phyloP scores from a whole-genome alignment of 1,140 invertebrate genomes.

The Ips nitidus region DNA sequence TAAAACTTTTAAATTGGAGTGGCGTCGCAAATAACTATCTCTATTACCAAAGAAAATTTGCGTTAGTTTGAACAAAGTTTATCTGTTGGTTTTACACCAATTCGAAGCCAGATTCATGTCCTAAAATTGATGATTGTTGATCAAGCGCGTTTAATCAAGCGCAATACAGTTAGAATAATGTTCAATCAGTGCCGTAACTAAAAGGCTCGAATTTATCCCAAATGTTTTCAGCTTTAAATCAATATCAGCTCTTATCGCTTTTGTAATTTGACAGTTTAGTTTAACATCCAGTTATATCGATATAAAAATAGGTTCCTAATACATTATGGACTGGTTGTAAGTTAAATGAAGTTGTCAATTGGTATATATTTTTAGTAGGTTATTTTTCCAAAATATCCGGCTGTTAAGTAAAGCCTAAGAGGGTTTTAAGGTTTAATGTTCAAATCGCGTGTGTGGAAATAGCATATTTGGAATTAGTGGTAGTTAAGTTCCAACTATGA shows the following conservation, averaged over 20 bases:
- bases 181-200: background rate
- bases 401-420: background rate
- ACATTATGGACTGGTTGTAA: too few species aligned
- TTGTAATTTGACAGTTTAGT: too few species aligned
- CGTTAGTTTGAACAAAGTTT: slow-evolving; percentile 1
- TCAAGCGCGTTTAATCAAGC: background rate
- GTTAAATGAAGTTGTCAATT: too few species aligned
- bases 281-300: too few species aligned
- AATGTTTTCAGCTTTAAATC: too few species aligned
- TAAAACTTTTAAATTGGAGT: slow-evolving; percentile 27
- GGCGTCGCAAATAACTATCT: slow-evolving; percentile 10
- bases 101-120: background rate
- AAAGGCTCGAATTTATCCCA: too few species aligned
- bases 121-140: background rate
- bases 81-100: slow-evolving; percentile 1
- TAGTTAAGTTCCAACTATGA: background rate
- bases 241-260: too few species aligned
- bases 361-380: too few species aligned
- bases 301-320: too few species aligned
- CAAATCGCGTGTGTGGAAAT: background rate
- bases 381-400: slow-evolving; percentile 5
- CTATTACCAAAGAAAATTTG: slow-evolving; percentile 15
- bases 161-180: slow-evolving; percentile 1
- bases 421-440: slow-evolving; percentile 7
- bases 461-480: background rate